Evolutionary conservation across 2,113 vertebrate species (phyloP).

Genomic region (Gobius niger): DNA sequence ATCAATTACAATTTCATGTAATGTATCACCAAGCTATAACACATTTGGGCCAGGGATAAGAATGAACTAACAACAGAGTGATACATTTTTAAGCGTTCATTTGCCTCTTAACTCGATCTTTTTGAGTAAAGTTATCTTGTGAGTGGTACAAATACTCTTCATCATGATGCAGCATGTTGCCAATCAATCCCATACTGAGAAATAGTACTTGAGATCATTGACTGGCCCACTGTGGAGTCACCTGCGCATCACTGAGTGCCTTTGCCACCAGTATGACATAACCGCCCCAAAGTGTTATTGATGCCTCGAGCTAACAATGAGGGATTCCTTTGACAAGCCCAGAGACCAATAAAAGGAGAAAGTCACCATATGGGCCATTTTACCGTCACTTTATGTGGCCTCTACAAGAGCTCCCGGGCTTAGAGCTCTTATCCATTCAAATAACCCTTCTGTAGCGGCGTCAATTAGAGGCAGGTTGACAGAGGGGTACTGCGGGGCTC

Average conservation of each 20-base stretch:
- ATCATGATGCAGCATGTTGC: conserved; percentile 20
- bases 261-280: neutral
- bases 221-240: conserved; percentile 16
- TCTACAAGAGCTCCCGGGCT: conserved; percentile 60
- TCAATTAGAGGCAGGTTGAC: conserved; percentile 63
- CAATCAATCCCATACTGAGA: conserved; percentile 30
- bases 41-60: too few relatives aligned
- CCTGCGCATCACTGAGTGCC: conserved; percentile 1
- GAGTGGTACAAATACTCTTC: neutral
- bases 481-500: conserved; percentile 26
- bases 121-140: too few relatives aligned
- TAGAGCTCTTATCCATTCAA: conserved; percentile 73
- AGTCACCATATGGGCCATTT: conserved; percentile 52
- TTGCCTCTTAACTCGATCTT: too few relatives aligned
- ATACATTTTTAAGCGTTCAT: too few relatives aligned
- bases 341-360: conserved; percentile 35
- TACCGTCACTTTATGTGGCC: conserved; percentile 61
- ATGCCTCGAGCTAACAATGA: conserved; percentile 15
- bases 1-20: too few relatives aligned
- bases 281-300: conserved; percentile 16
- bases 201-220: conserved; percentile 10
- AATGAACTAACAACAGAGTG: too few relatives aligned
- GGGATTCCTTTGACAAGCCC: conserved; percentile 40
- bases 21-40: too few relatives aligned
- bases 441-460: conserved; percentile 67